Evolutionary conservation across 2,113 vertebrate genomes (phyloP).

Genomic region (Semicossyphus pulcher): DNA sequence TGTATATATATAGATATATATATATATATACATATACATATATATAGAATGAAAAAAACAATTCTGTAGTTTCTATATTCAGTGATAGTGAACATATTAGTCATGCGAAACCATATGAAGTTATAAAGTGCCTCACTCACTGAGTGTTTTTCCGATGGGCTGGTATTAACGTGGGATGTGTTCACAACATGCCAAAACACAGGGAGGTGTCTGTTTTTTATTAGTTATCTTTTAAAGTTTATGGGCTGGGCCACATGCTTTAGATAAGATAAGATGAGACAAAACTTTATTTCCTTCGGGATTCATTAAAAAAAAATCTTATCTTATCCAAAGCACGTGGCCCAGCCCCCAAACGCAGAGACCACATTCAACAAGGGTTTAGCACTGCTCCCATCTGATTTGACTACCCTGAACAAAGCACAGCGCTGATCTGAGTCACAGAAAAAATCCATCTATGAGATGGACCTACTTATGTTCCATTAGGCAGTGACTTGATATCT

Average conservation of each 20-base stretch:
- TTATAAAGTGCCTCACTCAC: conserved; percentile 46
- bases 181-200: too few relatives aligned
- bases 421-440: background rate
- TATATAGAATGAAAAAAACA: background rate
- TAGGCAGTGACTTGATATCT: background rate
- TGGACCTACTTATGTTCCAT: background rate
- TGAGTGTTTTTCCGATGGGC: background rate
- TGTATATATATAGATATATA: too few relatives aligned
- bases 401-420: background rate
- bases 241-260: too few relatives aligned
- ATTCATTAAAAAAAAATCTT: too few relatives aligned
- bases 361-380: background rate
- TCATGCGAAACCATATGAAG: background rate
- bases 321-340: too few relatives aligned
- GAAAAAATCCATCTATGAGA: background rate
- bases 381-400: background rate
- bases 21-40: too few relatives aligned
- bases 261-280: too few relatives aligned
- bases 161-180: background rate
- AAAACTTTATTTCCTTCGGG: too few relatives aligned
- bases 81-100: background rate
- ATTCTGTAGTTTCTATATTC: background rate
- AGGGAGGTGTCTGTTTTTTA: background rate
- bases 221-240: background rate
- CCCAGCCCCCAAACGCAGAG: too few relatives aligned